Evolutionary conservation across 1,140 invertebrate species (phyloP).

Genomic region (Pseudomyrmex dendroicus): DNA sequence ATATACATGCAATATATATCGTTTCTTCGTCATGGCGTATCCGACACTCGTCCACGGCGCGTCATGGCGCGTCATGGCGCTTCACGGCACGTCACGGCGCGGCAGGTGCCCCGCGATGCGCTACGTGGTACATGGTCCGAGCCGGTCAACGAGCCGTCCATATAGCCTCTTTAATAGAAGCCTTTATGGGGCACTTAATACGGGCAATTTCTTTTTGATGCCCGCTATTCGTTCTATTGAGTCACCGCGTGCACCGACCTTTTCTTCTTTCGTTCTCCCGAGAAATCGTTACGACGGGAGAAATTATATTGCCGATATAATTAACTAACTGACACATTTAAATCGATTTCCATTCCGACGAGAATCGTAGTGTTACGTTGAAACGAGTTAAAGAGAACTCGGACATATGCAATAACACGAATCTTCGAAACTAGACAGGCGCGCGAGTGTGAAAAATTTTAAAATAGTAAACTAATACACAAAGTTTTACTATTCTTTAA

Average conservation of each 20-base stretch:
- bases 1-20: background rate
- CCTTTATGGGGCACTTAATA: conserved; percentile 78
- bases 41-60: background rate
- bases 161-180: conserved; percentile 73
- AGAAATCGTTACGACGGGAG: background rate
- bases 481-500: too few relatives aligned
- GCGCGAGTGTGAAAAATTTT: too few relatives aligned
- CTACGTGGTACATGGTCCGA: conserved; percentile 66
- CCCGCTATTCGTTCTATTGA: conserved; percentile 68
- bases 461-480: too few relatives aligned
- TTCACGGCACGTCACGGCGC: conserved; percentile 63
- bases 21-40: background rate
- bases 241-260: conserved; percentile 45
- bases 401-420: too few relatives aligned
- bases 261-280: conserved; percentile 2
- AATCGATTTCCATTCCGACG: background rate
- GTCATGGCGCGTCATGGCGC: conserved; percentile 29
- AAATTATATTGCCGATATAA: background rate
- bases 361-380: background rate
- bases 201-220: conserved; percentile 77
- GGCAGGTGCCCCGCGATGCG: conserved; percentile 70
- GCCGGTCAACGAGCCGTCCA: conserved; percentile 68
- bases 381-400: too few relatives aligned
- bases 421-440: too few relatives aligned
- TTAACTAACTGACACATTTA: too few relatives aligned